Evolutionary conservation across 1,140 invertebrate genomes (phyloP).

Genomic region (Tachypleus tridentatus): DNA sequence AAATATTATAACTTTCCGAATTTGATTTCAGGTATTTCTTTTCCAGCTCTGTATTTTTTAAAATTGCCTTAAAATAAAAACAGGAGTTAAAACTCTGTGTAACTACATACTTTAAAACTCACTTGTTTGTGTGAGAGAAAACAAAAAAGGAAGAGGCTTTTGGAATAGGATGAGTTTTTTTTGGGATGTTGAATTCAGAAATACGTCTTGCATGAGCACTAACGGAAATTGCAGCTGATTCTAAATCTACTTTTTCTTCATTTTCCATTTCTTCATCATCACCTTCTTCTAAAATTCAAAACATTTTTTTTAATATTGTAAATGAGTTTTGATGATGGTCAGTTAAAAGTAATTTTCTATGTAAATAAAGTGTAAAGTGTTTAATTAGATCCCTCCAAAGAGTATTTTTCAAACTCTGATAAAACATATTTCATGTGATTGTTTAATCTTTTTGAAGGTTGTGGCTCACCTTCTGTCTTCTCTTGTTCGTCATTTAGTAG

Average conservation of each 20-base stretch:
- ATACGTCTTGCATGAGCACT: slow-evolving; percentile 67
- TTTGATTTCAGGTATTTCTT: too few species aligned
- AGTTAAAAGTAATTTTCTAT: too few species aligned
- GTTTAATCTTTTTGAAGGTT: too few species aligned
- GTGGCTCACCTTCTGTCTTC: too few species aligned
- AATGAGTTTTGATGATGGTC: not conserved
- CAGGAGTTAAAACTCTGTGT: too few species aligned
- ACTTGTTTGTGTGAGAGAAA: slow-evolving; percentile 69
- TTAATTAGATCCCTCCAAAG: too few species aligned
- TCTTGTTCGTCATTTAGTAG: too few species aligned
- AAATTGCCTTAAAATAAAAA: slow-evolving; percentile 26
- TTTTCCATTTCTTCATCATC: slow-evolving; percentile 42
- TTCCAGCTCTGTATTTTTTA: too few species aligned
- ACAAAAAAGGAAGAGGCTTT: slow-evolving; percentile 89
- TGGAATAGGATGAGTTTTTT: slow-evolving; percentile 86
- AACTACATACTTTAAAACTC: slow-evolving; percentile 26
- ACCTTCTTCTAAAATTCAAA: slow-evolving; percentile 9
- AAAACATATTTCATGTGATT: too few species aligned
- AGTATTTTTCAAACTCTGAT: too few species aligned
- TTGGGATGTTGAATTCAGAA: slow-evolving; percentile 74
- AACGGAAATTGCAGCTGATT: slow-evolving; percentile 35
- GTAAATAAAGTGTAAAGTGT: slow-evolving; percentile 1
- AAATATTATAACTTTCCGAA: too few species aligned
- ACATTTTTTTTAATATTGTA: not conserved
- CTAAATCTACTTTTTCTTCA: slow-evolving; percentile 51